Evolutionary conservation across 2,888 invertebrate genomes (phyloP).

Genomic region (Cataglyphis albicans): DNA sequence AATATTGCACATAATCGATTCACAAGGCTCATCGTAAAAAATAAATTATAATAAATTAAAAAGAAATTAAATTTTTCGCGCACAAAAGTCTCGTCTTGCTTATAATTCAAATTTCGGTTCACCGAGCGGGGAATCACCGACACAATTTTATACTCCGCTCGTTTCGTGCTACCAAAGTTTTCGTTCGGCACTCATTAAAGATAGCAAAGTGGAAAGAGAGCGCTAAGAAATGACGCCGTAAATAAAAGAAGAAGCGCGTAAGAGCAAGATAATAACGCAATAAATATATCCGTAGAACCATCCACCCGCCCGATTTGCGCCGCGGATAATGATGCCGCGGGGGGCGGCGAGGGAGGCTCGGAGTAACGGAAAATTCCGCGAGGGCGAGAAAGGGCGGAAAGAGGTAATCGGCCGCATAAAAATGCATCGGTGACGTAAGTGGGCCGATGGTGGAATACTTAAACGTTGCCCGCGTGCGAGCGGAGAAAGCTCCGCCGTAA

Average conservation of each 20-base stretch:
- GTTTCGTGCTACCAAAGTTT: constrained; percentile 19
- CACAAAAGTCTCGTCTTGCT: constrained; percentile 22
- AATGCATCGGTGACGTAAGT: constrained; percentile 75
- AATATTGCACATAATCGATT: constrained; percentile 8
- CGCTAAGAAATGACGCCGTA: constrained; percentile 42
- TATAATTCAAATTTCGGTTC: constrained; percentile 50
- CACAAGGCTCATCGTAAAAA: not conserved
- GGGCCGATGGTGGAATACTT: constrained; percentile 72
- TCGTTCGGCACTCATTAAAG: constrained; percentile 44
- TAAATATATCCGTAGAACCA: constrained; percentile 45
- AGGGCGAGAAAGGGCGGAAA: constrained; percentile 48
- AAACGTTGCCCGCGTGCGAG: constrained; percentile 41
- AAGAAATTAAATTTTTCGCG: constrained; percentile 14
- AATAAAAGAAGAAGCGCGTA: constrained; percentile 48
- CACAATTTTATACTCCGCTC: constrained; percentile 37
- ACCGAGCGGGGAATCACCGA: constrained; percentile 33
- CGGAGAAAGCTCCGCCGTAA: constrained; percentile 56
- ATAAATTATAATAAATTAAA: too few relatives aligned
- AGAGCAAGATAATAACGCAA: constrained; percentile 55
- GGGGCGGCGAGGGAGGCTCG: constrained; percentile 31
- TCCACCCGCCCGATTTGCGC: constrained; percentile 43
- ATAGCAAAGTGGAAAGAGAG: constrained; percentile 46
- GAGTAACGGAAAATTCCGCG: constrained; percentile 44
- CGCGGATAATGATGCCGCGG: constrained; percentile 66
- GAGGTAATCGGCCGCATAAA: constrained; percentile 72